These are phyloP conservation scores for Congeria kusceri DNA, from an alignment of 2,888 invertebrate genomes.

Conservation along the genomic window DNA sequence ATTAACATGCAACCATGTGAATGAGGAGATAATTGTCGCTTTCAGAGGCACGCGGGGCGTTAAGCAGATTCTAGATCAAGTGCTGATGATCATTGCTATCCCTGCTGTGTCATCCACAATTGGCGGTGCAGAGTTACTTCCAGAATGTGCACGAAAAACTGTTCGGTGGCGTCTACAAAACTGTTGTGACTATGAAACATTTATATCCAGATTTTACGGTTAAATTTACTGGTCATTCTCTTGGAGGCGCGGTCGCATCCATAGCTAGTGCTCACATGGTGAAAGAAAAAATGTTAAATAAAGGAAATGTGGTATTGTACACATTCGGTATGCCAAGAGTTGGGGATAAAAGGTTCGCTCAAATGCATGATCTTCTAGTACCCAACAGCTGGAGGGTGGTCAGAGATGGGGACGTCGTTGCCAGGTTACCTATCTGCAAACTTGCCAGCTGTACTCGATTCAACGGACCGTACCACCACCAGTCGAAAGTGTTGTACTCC, in stretches of 20 bases:
- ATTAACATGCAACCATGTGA: conserved; percentile 34
- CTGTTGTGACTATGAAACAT: conserved; percentile 16
- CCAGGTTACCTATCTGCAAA: conserved; percentile 45
- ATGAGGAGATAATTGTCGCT: conserved; percentile 50
- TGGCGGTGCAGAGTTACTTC: conserved; percentile 57
- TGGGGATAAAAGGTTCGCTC: conserved; percentile 50
- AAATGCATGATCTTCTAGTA: conserved; percentile 42
- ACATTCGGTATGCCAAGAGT: conserved; percentile 64
- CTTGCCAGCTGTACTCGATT: conserved; percentile 31
- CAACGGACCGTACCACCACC: conserved; percentile 56
- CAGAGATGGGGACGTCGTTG: conserved; percentile 38
- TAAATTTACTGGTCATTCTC: conserved; percentile 55
- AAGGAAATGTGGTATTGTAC: conserved; percentile 42
- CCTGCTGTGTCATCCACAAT: conserved; percentile 20
- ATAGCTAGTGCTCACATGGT: conserved; percentile 47
- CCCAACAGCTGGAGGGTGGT: conserved; percentile 56
- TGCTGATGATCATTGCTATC: conserved; percentile 20
- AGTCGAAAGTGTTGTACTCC: conserved; percentile 45
- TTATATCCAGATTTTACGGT: conserved; percentile 44
- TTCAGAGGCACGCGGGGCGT: conserved; percentile 47
- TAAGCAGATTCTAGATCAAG: conserved; percentile 50
- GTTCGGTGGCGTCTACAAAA: conserved; percentile 22
- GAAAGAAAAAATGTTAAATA: conserved; percentile 36
- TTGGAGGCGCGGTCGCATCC: conserved; percentile 59
- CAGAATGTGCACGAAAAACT: conserved; percentile 40